A percentile compares a stretch with the other conserved stretches of the same genome.
phyloP scores from a whole-genome alignment of 1,140 invertebrate genomes.

The Leptopilina clavipes region DNA sequence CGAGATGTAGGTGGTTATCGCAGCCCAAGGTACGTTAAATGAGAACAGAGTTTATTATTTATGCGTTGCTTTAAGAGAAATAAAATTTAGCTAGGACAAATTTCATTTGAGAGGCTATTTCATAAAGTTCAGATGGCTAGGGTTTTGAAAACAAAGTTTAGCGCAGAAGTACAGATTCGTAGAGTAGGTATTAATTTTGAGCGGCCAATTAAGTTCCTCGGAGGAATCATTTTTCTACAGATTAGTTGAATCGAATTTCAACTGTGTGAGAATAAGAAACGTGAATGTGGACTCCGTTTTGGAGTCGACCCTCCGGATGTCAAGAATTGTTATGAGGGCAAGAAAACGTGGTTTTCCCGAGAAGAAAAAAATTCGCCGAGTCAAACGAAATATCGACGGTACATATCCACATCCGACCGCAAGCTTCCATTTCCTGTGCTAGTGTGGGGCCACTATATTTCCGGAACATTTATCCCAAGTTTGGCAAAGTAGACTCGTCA shows the following conservation, averaged over 20 bases:
- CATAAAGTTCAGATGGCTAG: too few species aligned
- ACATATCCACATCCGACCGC: conserved; percentile 76
- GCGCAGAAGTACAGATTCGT: too few species aligned
- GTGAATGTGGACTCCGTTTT: conserved; percentile 39
- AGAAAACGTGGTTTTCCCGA: conserved; percentile 48
- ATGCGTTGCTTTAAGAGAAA: conserved; percentile 22
- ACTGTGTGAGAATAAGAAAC: conserved; percentile 43
- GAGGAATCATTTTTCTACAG: not conserved
- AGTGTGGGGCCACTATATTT: conserved; percentile 73
- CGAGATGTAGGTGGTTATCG: conserved; percentile 34
- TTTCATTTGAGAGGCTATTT: not conserved
- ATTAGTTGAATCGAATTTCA: conserved; percentile 35
- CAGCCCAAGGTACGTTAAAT: conserved; percentile 24
- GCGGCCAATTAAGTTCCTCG: not conserved
- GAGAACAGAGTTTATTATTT: conserved; percentile 29
- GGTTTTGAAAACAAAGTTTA: too few species aligned
- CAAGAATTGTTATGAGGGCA: conserved; percentile 65
- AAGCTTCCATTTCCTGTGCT: conserved; percentile 76
- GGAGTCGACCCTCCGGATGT: conserved; percentile 68
- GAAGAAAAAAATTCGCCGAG: conserved; percentile 65
- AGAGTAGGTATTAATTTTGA: not conserved
- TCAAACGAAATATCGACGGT: conserved; percentile 67
- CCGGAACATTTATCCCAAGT: conserved; percentile 74
- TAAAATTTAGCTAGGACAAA: conserved; percentile 17
- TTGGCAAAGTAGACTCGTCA: conserved; percentile 52